phyloP scores from a whole-genome alignment of 2,888 invertebrate genomes.

The Cephalotes varians region DNA sequence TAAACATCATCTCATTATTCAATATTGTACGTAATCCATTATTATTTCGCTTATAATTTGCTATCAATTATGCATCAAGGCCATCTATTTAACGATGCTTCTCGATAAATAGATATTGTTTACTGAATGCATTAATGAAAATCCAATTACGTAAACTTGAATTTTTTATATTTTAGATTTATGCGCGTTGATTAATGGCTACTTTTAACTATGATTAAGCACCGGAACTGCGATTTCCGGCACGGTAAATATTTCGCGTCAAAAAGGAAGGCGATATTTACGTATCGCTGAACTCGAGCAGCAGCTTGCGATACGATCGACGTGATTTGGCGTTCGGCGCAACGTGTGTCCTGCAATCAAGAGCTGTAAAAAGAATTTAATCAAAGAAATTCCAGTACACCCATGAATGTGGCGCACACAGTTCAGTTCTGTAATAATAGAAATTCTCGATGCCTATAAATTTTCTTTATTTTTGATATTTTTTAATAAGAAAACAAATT shows the following conservation, averaged over 20 bases:
- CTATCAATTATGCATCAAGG: conserved; percentile 12
- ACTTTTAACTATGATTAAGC: conserved; percentile 28
- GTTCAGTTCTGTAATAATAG: not conserved
- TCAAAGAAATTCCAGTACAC: not conserved
- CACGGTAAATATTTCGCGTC: not conserved
- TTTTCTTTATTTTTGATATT: not conserved
- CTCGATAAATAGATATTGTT: not conserved
- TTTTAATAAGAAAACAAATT: not conserved
- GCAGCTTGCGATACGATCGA: conserved; percentile 19
- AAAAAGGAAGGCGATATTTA: conserved; percentile 7
- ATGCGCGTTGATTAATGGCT: not conserved
- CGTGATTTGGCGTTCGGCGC: not conserved
- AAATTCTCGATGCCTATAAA: not conserved
- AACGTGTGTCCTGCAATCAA: not conserved
- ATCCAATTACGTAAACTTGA: not conserved
- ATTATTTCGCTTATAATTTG: not conserved
- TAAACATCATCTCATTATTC: not conserved
- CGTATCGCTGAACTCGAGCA: conserved; percentile 1
- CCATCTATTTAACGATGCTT: not conserved
- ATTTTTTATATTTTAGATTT: not conserved
- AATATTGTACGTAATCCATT: not conserved
- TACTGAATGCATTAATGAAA: not conserved
- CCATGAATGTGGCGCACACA: too few species aligned
- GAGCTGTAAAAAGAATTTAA: not conserved
- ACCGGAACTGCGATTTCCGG: conserved; percentile 24